These are phyloP conservation scores for Chloroclysta siterata DNA, from an alignment of 2,888 invertebrate genomes.

Conservation along the genomic window DNA sequence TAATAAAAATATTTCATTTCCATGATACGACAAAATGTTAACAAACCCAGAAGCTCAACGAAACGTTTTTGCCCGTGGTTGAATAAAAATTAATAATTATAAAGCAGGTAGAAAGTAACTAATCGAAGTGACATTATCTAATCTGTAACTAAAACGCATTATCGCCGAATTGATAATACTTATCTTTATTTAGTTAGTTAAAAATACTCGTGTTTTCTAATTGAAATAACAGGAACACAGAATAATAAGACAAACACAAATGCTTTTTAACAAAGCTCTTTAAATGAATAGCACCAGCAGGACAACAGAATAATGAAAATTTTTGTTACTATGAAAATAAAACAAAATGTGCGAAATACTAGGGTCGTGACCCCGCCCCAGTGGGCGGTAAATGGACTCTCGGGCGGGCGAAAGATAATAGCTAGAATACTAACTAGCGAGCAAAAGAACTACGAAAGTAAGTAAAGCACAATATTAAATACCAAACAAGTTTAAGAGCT, in stretches of 20 bases:
- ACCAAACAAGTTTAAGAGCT: neutral
- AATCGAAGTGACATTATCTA: no score
- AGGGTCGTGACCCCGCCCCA: constrained; percentile 65
- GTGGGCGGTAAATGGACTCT: constrained; percentile 74
- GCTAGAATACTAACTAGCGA: constrained; percentile 10
- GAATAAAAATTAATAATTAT: no score
- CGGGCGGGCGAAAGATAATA: constrained; percentile 63
- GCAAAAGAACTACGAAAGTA: constrained; percentile 4
- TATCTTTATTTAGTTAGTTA: neutral
- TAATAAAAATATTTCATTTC: neutral
- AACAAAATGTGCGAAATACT: constrained; percentile 55
- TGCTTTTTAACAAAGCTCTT: constrained; percentile 21
- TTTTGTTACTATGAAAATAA: constrained; percentile 46
- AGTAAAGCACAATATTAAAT: neutral
- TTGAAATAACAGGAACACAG: constrained; percentile 4
- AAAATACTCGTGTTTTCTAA: constrained; percentile 3
- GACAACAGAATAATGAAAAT: constrained; percentile 35
- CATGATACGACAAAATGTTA: neutral
- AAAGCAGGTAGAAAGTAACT: no score
- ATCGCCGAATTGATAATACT: no score
- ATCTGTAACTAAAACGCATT: neutral
- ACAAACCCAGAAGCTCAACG: neutral
- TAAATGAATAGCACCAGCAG: constrained; percentile 35
- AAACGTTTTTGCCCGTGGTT: neutral
- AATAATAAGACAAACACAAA: neutral